Evolutionary conservation across 1,140 invertebrate genomes (phyloP), one percentile per base, ranked within the genome.

Genomic region (Adoxophyes honmai): DNA sequence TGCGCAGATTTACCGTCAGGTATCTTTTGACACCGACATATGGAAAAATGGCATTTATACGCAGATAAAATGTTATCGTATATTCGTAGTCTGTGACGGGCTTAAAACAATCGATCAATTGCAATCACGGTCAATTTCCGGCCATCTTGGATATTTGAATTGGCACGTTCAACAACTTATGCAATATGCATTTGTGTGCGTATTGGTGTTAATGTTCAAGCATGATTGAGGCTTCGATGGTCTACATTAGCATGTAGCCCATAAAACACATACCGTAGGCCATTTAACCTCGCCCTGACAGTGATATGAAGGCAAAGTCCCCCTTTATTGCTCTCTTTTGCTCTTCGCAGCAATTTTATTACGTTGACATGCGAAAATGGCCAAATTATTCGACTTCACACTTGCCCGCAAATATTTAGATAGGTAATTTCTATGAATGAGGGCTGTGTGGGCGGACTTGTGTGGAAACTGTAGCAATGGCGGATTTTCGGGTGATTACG

Each of bases 351-450:
- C 52, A 54, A 54, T 54, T 54, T 54, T 54, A 54, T 54, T 36
- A 18, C 52, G 52, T 15, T 36, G 52, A 54, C 52, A 54, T 16
- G 52, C 34, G 34, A 36, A 54, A 54, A 54, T 54, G 52, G 52
- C 7, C 34, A 36, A 54, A 54, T 54, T 54, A 54, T 54, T 54
- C 52, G 34, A 54, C 34, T 21, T 44, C 39, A 10, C 48, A 34
- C 48, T 34, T 18, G 1, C 33, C 9, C 48, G 28, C 48, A 33
- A 33, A 52, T 34, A 21, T 18, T 52, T 10, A 34, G 21, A 15
- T 52, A 52, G 48, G 48, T 44, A 44, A 44, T 18, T 21, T 10
- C 15, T 8, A 21, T 16, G 2, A 44, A 44, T 44, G 15, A 18
- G 16, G 2, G 10, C 14, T 2, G 37, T 44, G 18, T 18, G 15